Evolutionary conservation across 2,888 invertebrate genomes (phyloP).

Genomic region (Zele albiditarsus): DNA sequence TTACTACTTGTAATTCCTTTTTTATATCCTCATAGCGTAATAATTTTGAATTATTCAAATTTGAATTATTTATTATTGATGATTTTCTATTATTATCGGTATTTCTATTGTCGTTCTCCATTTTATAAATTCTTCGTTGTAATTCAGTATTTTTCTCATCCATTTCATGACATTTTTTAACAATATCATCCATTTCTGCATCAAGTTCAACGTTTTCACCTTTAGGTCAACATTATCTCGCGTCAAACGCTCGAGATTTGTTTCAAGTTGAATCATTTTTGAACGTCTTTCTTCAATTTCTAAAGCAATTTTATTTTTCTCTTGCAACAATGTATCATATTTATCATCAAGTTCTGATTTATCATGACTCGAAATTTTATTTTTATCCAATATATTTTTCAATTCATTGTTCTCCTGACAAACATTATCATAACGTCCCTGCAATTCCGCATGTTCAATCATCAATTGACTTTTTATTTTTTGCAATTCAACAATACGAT

Average conservation of each 20-base stretch:
- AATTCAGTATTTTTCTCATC: slow-evolving; percentile 49
- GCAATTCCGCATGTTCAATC: slow-evolving; percentile 55
- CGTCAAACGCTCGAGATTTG: slow-evolving; percentile 71
- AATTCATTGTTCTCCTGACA: slow-evolving; percentile 57
- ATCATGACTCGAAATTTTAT: slow-evolving; percentile 49
- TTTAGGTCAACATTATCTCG: slow-evolving; percentile 71
- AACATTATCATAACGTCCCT: slow-evolving; percentile 51
- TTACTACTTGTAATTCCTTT: not conserved
- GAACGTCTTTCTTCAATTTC: slow-evolving; percentile 73
- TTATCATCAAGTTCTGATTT: slow-evolving; percentile 50
- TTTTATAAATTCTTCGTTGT: slow-evolving; percentile 59
- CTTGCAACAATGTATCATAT: slow-evolving; percentile 55
- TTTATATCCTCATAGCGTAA: not conserved
- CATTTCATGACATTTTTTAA: slow-evolving; percentile 52
- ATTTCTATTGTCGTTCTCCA: slow-evolving; percentile 70
- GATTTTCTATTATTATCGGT: slow-evolving; percentile 61
- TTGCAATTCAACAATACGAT: slow-evolving; percentile 63
- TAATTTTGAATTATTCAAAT: slow-evolving; percentile 1
- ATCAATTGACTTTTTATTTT: slow-evolving; percentile 57
- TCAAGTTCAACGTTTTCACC: slow-evolving; percentile 73
- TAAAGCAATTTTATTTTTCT: slow-evolving; percentile 64
- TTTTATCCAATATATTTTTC: slow-evolving; percentile 50
- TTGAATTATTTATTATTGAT: slow-evolving; percentile 32
- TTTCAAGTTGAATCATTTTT: slow-evolving; percentile 67
- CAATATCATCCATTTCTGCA: slow-evolving; percentile 72